Evolutionary conservation across 2,888 invertebrate species (phyloP).

Genomic region (Synanthedon tipuliformis): DNA sequence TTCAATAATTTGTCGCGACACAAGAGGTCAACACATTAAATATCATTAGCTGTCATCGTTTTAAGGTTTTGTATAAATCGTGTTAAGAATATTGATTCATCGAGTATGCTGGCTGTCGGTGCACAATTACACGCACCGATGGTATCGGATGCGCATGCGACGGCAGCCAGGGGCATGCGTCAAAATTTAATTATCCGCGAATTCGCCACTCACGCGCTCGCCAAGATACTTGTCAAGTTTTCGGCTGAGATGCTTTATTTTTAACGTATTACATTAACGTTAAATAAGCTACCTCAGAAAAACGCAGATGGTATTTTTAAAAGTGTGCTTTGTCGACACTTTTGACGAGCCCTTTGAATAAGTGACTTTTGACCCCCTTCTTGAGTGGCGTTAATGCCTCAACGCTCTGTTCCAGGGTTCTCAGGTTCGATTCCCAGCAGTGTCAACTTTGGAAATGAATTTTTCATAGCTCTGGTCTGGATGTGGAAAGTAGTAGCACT

Average conservation of each 20-base stretch:
- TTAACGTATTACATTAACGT: too few relatives aligned
- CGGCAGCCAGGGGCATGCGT: conserved; percentile 23
- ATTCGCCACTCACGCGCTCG: conserved; percentile 35
- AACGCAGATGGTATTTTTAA: too few relatives aligned
- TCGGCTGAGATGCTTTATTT: background rate
- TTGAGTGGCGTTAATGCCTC: too few relatives aligned
- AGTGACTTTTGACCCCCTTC: too few relatives aligned
- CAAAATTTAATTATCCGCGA: conserved; percentile 54
- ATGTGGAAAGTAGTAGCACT: too few relatives aligned
- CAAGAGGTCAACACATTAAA: background rate
- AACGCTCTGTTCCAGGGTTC: too few relatives aligned
- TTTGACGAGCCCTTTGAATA: too few relatives aligned
- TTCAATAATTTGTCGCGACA: conserved; percentile 9
- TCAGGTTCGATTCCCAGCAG: too few relatives aligned
- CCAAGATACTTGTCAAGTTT: conserved; percentile 16
- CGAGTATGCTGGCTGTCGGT: conserved; percentile 15
- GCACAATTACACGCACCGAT: conserved; percentile 42
- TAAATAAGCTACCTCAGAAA: too few relatives aligned
- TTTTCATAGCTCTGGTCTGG: too few relatives aligned
- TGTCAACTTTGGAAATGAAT: too few relatives aligned
- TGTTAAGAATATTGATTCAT: conserved; percentile 37
- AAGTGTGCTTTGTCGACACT: too few relatives aligned
- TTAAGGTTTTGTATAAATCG: conserved; percentile 4
- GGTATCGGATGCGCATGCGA: conserved; percentile 27
- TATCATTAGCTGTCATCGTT: background rate